Evolutionary conservation across 2,888 invertebrate genomes (phyloP), one percentile per base, ranked within the genome.

Genomic region (Meloe dianella): DNA sequence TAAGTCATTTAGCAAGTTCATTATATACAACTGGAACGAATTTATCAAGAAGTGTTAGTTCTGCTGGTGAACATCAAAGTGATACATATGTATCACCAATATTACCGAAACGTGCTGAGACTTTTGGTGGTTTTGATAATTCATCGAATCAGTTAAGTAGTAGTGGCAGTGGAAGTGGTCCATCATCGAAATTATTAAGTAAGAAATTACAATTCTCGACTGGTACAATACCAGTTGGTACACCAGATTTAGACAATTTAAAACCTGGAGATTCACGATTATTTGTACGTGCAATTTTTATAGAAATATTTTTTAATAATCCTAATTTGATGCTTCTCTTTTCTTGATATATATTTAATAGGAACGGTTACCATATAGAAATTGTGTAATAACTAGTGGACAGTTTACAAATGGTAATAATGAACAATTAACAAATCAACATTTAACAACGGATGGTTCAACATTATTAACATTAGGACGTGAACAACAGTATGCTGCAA

Each of bases 91-190:
- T 93, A 70, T 93, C 94, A 30, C 93, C 95, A 17, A 92, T 93
- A 41, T 84, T 97, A 69, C 97, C 97, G 20, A 92, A 96, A 76
- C 88, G 97, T 32, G 97, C 97, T 0, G 97, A 97, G 85, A 97
- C 97, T 4, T 98, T 97, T 84, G 96, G 96, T 1, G 97, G 97
- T 9, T 97, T 97, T 80, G 97, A 97, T 85, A 88, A 88, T 76
- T 77, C 80, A 6, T 22, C 51, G 12, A 80, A 78, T 71, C 82
- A 80, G 63, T 79, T 75, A 17, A 65, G 63, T n/a, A 22, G 22
- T 47, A 2, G 47, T 20, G 20, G 47, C 22, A n/a, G 22, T 47
- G 22, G 51, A 4, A 20, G 51, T 51, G 51, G 22, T 22, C 4
- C 12, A 51, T 80, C 81, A 14, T 73, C 82, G 29, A 83, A 83